phyloP scores from a whole-genome alignment of 2,888 invertebrate genomes.

The Parelbella ahira region DNA sequence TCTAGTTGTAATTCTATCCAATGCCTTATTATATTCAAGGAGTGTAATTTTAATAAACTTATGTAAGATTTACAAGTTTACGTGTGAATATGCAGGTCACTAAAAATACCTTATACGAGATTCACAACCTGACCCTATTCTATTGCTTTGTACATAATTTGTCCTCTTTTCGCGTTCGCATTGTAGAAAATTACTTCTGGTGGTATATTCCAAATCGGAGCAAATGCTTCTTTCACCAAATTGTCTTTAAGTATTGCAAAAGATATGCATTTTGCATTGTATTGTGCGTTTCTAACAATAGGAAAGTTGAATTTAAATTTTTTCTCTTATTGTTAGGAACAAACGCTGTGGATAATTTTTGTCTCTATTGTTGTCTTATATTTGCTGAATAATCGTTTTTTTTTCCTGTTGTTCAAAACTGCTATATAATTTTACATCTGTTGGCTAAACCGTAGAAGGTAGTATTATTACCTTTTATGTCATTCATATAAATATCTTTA shows the following conservation, averaged over 20 bases:
- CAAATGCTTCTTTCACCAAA: constrained; percentile 1
- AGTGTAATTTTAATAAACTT: no score
- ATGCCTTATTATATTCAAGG: no score
- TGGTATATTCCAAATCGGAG: neutral
- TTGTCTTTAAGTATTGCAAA: constrained; percentile 5
- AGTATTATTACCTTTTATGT: no score
- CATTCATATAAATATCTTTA: no score
- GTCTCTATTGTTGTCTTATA: constrained; percentile 8
- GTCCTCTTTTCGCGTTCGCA: constrained; percentile 2
- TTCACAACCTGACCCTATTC: constrained; percentile 8
- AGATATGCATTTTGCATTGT: constrained; percentile 5
- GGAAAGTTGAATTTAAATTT: constrained; percentile 11
- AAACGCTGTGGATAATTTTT: constrained; percentile 5
- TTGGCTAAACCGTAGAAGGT: no score
- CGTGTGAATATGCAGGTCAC: no score
- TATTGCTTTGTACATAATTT: neutral
- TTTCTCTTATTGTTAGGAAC: constrained; percentile 8
- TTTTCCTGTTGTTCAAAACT: neutral
- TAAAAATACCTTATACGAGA: no score
- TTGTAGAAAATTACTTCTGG: constrained; percentile 3
- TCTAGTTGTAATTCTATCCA: no score
- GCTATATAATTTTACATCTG: no score
- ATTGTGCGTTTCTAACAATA: constrained; percentile 14
- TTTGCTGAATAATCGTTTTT: neutral
- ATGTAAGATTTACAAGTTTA: no score